A percentile compares a stretch with the other conserved stretches of the same genome.
Conservation (phyloP, 2,888 invertebrate genomes). For the Heliconius erato region DNA sequence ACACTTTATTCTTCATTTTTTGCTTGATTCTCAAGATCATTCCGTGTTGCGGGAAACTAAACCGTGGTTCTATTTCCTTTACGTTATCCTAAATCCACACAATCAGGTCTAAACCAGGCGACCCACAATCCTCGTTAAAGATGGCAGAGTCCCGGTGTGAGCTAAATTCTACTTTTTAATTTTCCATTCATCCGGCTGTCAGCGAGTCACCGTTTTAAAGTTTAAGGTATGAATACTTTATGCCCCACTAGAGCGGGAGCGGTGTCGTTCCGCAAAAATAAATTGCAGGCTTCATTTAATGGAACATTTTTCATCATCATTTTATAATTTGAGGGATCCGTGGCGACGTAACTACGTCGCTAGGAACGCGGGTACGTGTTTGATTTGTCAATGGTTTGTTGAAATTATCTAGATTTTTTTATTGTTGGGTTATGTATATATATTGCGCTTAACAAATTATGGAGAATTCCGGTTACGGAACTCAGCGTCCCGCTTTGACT, state of each 20-base stretch:
- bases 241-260: constrained; percentile 46
- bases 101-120: constrained; percentile 48
- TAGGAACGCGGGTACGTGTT: constrained; percentile 21
- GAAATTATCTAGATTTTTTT: neutral
- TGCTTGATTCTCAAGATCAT: too few species aligned
- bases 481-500: too few species aligned
- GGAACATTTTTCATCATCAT: constrained; percentile 51
- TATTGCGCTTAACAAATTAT: too few species aligned
- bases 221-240: constrained; percentile 53
- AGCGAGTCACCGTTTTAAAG: constrained; percentile 51
- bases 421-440: neutral
- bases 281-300: constrained; percentile 51
- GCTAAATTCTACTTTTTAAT: constrained; percentile 50
- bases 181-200: constrained; percentile 52
- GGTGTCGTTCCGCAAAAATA: constrained; percentile 44
- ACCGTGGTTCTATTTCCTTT: neutral
- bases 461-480: too few species aligned
- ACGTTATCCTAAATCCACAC: constrained; percentile 56
- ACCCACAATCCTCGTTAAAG: constrained; percentile 31
- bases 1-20: too few species aligned
- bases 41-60: too few species aligned
- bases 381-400: constrained; percentile 33
- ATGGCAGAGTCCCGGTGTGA: constrained; percentile 32
- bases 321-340: constrained; percentile 49
- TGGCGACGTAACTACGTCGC: constrained; percentile 16